Evolutionary conservation across 2,797 vertebrate species (phyloP).

Genomic region (Intellagama lesueurii): DNA sequence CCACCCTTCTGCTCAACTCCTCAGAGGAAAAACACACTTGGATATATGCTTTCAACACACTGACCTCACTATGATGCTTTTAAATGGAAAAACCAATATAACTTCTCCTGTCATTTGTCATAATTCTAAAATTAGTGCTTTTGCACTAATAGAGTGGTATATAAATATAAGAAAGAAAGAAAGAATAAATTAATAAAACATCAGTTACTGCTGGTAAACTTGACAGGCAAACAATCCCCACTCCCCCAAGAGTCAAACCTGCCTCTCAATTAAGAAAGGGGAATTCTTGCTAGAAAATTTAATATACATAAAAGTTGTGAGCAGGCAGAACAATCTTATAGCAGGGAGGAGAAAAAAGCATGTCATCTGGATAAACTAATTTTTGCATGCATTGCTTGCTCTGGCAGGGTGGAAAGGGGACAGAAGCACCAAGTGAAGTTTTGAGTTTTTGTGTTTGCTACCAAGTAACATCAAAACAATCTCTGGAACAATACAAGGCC

Average conservation of each 20-base stretch:
- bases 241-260: conserved; percentile 21
- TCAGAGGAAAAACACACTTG: background rate
- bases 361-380: background rate
- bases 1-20: background rate
- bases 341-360: background rate
- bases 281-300: conserved; percentile 20
- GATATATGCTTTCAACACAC: background rate
- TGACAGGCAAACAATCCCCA: conserved; percentile 5
- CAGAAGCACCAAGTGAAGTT: background rate
- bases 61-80: background rate
- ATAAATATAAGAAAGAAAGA: too few relatives aligned
- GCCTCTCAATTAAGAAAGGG: conserved; percentile 1
- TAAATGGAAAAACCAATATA: conserved; percentile 17
- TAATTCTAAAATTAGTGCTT: conserved; percentile 5
- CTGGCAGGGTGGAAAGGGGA: background rate
- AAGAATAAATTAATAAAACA: background rate
- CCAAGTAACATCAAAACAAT: background rate
- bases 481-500: background rate
- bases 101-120: conserved; percentile 38
- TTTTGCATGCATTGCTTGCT: background rate
- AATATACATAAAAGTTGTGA: background rate
- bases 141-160: too few relatives aligned
- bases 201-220: conserved; percentile 34
- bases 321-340: background rate
- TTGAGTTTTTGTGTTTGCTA: background rate